Conservation (phyloP, 35 echinoderm and acorn worm species). For the Strongylocentrotus purpuratus region DNA sequence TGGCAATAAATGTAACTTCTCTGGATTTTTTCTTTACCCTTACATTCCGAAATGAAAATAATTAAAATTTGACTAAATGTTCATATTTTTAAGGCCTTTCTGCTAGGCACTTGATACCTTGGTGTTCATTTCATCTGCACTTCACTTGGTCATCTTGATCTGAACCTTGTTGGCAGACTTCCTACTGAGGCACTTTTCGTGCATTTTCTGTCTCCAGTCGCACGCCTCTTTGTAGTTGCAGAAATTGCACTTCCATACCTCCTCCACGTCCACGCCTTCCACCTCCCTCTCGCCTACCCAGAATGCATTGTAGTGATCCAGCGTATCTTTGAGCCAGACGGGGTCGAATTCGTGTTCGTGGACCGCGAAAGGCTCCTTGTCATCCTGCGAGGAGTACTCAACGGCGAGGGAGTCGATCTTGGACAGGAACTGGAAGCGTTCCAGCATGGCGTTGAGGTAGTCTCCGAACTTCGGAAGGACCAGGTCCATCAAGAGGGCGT, state of each 20-base stretch:
- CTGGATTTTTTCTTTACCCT: too few species aligned
- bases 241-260: conserved; percentile 80
- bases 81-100: too few species aligned
- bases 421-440: conserved; percentile 68
- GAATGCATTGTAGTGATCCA: conserved; percentile 64
- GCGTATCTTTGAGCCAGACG: conserved; percentile 57
- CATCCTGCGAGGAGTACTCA: conserved; percentile 68
- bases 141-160: background rate
- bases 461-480: conserved; percentile 34
- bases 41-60: too few species aligned
- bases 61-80: too few species aligned
- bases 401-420: conserved; percentile 59
- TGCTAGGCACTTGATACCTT: too few species aligned
- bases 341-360: conserved; percentile 59
- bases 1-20: too few species aligned
- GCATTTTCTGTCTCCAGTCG: conserved; percentile 70
- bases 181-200: conserved; percentile 53
- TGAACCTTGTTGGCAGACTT: conserved; percentile 57
- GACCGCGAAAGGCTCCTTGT: conserved; percentile 59
- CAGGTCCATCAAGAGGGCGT: conserved; percentile 42
- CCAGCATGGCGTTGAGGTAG: conserved; percentile 49
- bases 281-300: conserved; percentile 70
- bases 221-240: conserved; percentile 69
- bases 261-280: conserved; percentile 81
- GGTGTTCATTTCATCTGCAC: background rate